A percentile compares a stretch with the other conserved stretches of the same genome.
Evolutionary conservation across 2,113 vertebrate species (phyloP).

Genomic region (Noctilio leporinus): DNA sequence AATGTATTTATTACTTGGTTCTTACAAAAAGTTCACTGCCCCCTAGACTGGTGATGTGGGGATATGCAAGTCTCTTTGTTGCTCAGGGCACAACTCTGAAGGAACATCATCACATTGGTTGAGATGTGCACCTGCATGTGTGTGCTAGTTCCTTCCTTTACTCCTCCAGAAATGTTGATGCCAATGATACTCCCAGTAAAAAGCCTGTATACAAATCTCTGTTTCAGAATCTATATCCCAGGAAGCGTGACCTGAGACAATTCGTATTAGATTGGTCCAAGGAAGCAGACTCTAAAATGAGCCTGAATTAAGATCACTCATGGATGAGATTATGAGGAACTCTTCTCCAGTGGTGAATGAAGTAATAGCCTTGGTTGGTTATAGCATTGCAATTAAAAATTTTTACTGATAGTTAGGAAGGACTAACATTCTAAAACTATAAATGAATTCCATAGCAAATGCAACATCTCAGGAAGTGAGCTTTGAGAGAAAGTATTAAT

Average conservation of each 20-base stretch:
- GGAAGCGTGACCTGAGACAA: not conserved
- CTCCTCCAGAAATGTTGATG: not conserved
- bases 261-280: not conserved
- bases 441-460: not conserved
- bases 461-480: not conserved
- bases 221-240: not conserved
- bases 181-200: not conserved
- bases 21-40: not conserved
- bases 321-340: not conserved
- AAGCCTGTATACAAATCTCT: not conserved
- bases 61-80: not conserved
- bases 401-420: not conserved
- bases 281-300: not conserved
- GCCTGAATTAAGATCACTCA: not conserved
- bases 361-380: not conserved
- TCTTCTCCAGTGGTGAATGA: not conserved
- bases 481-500: not conserved
- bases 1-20: not conserved
- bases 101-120: not conserved
- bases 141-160: not conserved
- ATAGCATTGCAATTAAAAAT: not conserved
- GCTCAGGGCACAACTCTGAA: not conserved
- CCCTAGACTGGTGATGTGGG: not conserved
- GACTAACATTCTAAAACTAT: no score
- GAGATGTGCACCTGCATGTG: not conserved